Percentiles rank a stretch among this genome's conserved stretches.
phyloP scores from a whole-genome alignment of 2,888 invertebrate genomes.

The Pollenia labialis region DNA sequence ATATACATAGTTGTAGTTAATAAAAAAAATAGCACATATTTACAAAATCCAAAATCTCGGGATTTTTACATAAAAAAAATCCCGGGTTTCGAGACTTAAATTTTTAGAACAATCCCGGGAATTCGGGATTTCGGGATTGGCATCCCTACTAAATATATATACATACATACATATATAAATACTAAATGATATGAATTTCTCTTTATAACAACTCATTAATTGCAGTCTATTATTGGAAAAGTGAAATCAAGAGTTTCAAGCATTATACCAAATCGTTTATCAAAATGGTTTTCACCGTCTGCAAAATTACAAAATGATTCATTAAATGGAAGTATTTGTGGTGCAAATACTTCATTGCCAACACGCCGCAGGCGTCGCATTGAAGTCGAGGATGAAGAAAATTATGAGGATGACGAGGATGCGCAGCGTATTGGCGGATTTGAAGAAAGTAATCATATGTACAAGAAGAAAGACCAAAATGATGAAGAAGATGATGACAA shows the following conservation, averaged over 20 bases:
- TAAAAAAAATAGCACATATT: too few species aligned
- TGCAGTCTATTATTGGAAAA: constrained; percentile 83
- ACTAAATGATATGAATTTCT: background rate
- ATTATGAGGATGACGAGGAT: constrained; percentile 77
- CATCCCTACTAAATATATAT: too few species aligned
- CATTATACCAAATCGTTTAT: constrained; percentile 81
- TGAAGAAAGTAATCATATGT: constrained; percentile 73
- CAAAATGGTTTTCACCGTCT: constrained; percentile 83
- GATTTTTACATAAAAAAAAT: too few species aligned
- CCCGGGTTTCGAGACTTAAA: too few species aligned
- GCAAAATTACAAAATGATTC: constrained; percentile 72
- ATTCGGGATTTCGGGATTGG: too few species aligned
- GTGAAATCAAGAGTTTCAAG: constrained; percentile 82
- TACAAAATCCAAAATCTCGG: too few species aligned
- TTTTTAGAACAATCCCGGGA: too few species aligned
- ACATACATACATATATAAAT: too few species aligned
- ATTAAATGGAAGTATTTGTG: constrained; percentile 70
- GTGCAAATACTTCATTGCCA: constrained; percentile 58
- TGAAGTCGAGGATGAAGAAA: constrained; percentile 77
- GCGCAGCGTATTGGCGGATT: constrained; percentile 74
- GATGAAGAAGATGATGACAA: constrained; percentile 71
- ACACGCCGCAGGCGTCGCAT: constrained; percentile 80
- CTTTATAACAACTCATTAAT: constrained; percentile 38
- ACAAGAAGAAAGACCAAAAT: constrained; percentile 45
- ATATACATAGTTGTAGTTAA: too few species aligned